Percentiles rank a stretch among this genome's conserved stretches.
These are phyloP conservation scores for Oligia fasciuncula DNA, from an alignment of 2,888 invertebrate genomes.

Conservation along the genomic window DNA sequence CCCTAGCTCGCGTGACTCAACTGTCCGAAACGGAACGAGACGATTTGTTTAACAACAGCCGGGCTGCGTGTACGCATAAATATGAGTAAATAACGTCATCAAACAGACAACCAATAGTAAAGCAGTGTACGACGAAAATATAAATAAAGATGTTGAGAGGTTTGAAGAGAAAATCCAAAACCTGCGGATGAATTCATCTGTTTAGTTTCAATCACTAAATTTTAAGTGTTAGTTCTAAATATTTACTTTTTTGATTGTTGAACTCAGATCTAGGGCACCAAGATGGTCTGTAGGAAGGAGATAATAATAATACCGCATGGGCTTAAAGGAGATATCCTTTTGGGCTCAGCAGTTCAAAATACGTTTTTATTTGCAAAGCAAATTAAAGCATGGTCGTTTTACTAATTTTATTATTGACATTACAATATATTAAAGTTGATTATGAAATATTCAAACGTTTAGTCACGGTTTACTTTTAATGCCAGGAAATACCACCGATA, in stretches of 20 bases:
- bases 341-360: background rate
- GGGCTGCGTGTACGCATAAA: constrained; percentile 67
- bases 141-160: constrained; percentile 40
- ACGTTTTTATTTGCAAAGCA: background rate
- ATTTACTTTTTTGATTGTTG: constrained; percentile 33
- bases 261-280: constrained; percentile 28
- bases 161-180: constrained; percentile 29
- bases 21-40: constrained; percentile 64
- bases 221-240: constrained; percentile 21
- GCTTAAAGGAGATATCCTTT: background rate
- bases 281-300: background rate
- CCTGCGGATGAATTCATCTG: constrained; percentile 20
- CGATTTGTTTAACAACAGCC: constrained; percentile 73
- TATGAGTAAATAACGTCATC: constrained; percentile 67
- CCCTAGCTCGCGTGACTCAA: constrained; percentile 74
- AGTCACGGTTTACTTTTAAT: constrained; percentile 48
- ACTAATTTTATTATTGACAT: constrained; percentile 22
- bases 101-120: constrained; percentile 45
- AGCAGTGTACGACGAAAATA: constrained; percentile 32
- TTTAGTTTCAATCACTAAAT: constrained; percentile 21
- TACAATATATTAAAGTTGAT: constrained; percentile 17
- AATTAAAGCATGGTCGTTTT: constrained; percentile 7
- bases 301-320: background rate
- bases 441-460: constrained; percentile 41
- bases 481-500: constrained; percentile 45